Evolutionary conservation across 2,113 vertebrate genomes (phyloP).

Genomic region (Sorex araneus): DNA sequence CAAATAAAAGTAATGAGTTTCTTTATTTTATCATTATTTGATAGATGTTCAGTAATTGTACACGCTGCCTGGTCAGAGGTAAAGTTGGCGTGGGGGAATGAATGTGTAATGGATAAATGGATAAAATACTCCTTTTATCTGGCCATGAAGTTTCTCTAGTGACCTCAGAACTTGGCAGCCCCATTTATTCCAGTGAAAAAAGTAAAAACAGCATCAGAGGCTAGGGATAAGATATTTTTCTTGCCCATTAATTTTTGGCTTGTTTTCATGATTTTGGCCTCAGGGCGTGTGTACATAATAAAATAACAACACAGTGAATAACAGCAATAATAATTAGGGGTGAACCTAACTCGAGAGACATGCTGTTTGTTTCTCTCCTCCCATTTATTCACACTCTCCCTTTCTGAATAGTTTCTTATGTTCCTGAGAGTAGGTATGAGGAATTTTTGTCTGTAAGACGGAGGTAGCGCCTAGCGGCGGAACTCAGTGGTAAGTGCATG

Average conservation of each 20-base stretch:
- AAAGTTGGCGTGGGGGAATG: slow-evolving; percentile 60
- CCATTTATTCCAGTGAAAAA: slow-evolving; percentile 76
- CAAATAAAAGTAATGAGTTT: slow-evolving; percentile 69
- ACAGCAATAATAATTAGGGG: slow-evolving; percentile 4
- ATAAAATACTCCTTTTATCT: slow-evolving; percentile 76
- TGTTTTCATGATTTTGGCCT: slow-evolving; percentile 71
- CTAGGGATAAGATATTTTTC: slow-evolving; percentile 69
- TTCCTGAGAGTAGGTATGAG: neutral
- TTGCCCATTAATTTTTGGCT: slow-evolving; percentile 77
- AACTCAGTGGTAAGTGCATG: too few relatives aligned
- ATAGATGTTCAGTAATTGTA: slow-evolving; percentile 64
- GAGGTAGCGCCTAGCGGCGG: neutral
- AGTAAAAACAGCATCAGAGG: slow-evolving; percentile 68
- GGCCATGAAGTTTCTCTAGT: slow-evolving; percentile 71
- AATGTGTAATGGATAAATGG: slow-evolving; percentile 74
- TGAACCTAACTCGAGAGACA: neutral
- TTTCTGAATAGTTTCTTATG: neutral
- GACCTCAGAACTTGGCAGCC: slow-evolving; percentile 80
- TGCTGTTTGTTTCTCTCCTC: neutral
- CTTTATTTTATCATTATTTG: slow-evolving; percentile 69
- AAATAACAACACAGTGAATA: slow-evolving; percentile 70
- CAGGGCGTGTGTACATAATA: slow-evolving; percentile 48
- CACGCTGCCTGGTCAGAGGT: slow-evolving; percentile 64
- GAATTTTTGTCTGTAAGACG: neutral
- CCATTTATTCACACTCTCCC: neutral